Evolutionary conservation across 2,113 vertebrate genomes (phyloP).

Genomic region (Rhynchomys soricoides): DNA sequence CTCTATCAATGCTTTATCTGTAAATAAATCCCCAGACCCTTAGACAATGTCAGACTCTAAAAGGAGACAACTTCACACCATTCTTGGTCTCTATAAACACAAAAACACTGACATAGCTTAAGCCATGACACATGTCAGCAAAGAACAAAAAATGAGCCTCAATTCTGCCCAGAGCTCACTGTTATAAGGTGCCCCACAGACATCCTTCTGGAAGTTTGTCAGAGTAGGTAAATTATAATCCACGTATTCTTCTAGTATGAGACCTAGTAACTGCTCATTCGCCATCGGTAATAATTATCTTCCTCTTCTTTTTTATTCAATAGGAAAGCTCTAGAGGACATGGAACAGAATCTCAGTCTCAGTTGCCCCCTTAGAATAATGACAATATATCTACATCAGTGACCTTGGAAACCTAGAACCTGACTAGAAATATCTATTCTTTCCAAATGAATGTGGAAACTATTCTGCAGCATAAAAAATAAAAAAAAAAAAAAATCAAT

Average conservation of each 20-base stretch:
- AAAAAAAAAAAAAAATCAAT: not conserved
- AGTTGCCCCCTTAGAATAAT: not conserved
- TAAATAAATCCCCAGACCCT: not conserved
- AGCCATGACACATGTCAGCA: not conserved
- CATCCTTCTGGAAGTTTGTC: not conserved
- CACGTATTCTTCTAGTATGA: not conserved
- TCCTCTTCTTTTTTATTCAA: not conserved
- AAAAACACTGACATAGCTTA: not conserved
- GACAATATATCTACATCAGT: not conserved
- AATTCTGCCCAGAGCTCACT: not conserved
- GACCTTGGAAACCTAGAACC: not conserved
- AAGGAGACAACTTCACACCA: not conserved
- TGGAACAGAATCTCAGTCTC: not conserved
- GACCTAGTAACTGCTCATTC: not conserved
- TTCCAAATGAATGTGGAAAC: not conserved
- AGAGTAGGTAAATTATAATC: not conserved
- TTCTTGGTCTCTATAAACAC: not conserved
- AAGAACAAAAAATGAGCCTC: not conserved
- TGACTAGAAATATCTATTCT: not conserved
- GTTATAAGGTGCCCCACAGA: not conserved
- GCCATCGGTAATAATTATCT: accelerated
- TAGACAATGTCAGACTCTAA: not conserved
- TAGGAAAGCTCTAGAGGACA: not conserved
- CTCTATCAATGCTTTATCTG: not conserved
- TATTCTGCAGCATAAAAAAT: not conserved